Percentiles rank a stretch among this genome's conserved stretches.
Evolutionary conservation across 2,113 vertebrate genomes (phyloP).

Genomic region (Tragelaphus imberbis): DNA sequence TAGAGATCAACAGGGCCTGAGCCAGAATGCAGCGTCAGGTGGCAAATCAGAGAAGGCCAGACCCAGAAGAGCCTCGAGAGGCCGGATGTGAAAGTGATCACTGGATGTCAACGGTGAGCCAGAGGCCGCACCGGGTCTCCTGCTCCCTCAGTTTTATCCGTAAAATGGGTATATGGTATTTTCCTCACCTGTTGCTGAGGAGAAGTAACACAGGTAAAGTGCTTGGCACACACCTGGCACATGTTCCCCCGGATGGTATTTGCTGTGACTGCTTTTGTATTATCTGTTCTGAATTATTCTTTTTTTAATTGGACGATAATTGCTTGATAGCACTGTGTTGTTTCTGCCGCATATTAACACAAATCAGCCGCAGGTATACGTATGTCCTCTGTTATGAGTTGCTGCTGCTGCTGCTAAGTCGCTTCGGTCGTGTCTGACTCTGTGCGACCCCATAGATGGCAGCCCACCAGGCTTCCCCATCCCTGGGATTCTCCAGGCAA

Average conservation of each 20-base stretch:
- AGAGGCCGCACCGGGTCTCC: not conserved
- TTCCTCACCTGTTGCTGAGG: not conserved
- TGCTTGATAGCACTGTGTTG: not conserved
- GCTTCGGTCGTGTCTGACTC: too few relatives aligned
- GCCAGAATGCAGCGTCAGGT: not conserved
- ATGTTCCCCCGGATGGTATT: not conserved
- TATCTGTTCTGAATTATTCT: not conserved
- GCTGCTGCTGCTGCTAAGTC: too few relatives aligned
- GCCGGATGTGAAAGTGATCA: not conserved
- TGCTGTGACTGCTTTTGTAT: not conserved
- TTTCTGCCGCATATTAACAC: not conserved
- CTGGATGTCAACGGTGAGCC: accelerated
- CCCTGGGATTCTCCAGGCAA: too few relatives aligned
- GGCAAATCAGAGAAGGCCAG: not conserved
- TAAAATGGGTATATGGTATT: not conserved
- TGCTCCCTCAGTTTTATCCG: not conserved
- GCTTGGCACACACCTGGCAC: not conserved
- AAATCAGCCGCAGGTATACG: not conserved
- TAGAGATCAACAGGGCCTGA: not conserved
- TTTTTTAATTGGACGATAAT: not conserved
- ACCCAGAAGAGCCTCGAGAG: not conserved
- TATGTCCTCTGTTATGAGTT: not conserved
- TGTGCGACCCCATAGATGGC: too few relatives aligned
- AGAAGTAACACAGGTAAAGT: not conserved
- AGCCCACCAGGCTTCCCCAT: too few relatives aligned